Conservation (phyloP, 2,113 vertebrate species). For the Alethe diademata region DNA sequence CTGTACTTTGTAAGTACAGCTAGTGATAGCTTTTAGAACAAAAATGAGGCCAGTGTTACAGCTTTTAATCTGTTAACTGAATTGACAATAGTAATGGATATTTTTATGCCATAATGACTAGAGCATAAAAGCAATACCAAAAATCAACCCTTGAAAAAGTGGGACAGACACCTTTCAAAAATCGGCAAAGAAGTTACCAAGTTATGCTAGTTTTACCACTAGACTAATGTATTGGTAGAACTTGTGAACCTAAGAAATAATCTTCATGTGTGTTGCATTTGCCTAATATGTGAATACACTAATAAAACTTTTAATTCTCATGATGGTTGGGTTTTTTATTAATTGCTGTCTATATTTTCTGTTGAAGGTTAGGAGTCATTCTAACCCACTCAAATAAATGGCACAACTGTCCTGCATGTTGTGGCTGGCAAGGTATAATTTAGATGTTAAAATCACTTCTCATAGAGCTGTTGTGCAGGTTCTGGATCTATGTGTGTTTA, state of each 20-base stretch:
- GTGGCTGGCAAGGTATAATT: background rate
- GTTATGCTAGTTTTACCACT: conserved; percentile 83
- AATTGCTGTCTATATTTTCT: background rate
- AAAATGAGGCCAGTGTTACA: no score
- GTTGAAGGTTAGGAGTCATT: background rate
- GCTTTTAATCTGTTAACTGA: no score
- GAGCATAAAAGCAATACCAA: conserved; percentile 69
- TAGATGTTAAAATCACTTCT: background rate
- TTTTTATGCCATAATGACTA: no score
- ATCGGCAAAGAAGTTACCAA: conserved; percentile 72
- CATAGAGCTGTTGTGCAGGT: background rate
- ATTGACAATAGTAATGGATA: no score
- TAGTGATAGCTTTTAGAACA: no score
- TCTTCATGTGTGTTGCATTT: conserved; percentile 89
- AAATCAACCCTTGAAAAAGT: conserved; percentile 39
- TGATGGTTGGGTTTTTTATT: background rate
- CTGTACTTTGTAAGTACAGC: no score
- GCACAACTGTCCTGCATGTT: background rate
- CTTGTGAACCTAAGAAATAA: conserved; percentile 84
- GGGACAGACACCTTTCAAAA: conserved; percentile 30
- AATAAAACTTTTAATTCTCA: conserved; percentile 90
- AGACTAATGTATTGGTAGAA: conserved; percentile 85
- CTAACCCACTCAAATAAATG: background rate
- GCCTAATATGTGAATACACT: conserved; percentile 92
- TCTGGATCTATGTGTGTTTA: background rate